A percentile compares a stretch with the other conserved stretches of the same genome.
phyloP scores from a whole-genome alignment of 37 sponge, comb jelly and placozoan species.

The Oscarella lobularis region DNA sequence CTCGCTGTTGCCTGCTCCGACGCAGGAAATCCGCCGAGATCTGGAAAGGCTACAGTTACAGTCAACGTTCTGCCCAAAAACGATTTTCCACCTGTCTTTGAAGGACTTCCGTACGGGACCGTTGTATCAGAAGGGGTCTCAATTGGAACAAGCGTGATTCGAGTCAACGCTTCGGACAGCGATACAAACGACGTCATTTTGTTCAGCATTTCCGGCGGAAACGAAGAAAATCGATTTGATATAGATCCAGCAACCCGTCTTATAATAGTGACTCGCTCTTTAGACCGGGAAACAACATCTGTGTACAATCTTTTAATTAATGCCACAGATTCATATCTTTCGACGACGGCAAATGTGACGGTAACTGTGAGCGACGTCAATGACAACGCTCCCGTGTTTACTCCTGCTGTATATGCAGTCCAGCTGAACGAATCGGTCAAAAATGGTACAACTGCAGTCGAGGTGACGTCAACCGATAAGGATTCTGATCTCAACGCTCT shows the following conservation, averaged over 20 bases:
- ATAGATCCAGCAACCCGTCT: not conserved
- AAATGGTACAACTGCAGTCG: not conserved
- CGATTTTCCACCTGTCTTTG: constrained; percentile 38
- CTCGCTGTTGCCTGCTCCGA: constrained; percentile 34
- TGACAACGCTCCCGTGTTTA: not conserved
- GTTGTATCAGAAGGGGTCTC: constrained; percentile 15
- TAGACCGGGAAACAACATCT: not conserved
- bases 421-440: not conserved
- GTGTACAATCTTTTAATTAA: constrained; percentile 36
- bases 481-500: constrained; percentile 44
- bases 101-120: constrained; percentile 4
- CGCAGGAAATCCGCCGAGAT: constrained; percentile 5
- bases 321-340: constrained; percentile 2
- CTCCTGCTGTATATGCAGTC: constrained; percentile 4
- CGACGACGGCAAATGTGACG: not conserved
- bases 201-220: not conserved
- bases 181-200: not conserved
- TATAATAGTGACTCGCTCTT: not conserved
- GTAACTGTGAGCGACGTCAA: constrained; percentile 1
- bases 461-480: constrained; percentile 37
- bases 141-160: constrained; percentile 9
- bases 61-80: constrained; percentile 41
- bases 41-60: constrained; percentile 7
- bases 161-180: constrained; percentile 20
- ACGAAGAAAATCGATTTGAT: not conserved